Evolutionary conservation across 2,888 invertebrate genomes (phyloP).

Genomic region (Onthophagus sagittarius): DNA sequence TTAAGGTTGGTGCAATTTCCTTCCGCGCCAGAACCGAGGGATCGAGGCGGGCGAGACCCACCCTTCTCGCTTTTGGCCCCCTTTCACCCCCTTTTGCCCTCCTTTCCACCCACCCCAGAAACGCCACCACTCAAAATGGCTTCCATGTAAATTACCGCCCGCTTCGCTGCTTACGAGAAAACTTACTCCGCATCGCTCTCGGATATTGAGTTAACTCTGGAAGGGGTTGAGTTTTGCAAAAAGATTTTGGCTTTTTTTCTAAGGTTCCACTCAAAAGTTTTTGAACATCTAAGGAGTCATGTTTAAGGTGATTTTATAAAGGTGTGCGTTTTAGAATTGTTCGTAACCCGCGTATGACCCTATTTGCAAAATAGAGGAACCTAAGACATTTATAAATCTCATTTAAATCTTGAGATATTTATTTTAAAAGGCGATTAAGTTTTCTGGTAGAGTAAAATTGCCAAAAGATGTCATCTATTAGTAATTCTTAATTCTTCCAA

Average conservation of each 20-base stretch:
- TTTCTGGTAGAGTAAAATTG: too few species aligned
- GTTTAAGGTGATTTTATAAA: too few species aligned
- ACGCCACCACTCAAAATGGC: constrained; percentile 43
- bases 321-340: too few species aligned
- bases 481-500: too few species aligned
- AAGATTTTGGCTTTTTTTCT: neutral
- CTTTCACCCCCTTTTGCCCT: neutral
- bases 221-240: constrained; percentile 9
- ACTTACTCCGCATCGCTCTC: constrained; percentile 46
- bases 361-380: too few species aligned
- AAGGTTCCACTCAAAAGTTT: too few species aligned
- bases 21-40: constrained; percentile 26
- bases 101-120: constrained; percentile 16
- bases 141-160: constrained; percentile 48
- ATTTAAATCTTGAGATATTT: too few species aligned
- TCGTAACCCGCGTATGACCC: too few species aligned
- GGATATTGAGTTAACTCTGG: constrained; percentile 48
- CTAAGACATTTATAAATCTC: too few species aligned
- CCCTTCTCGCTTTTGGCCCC: neutral
- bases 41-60: neutral
- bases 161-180: constrained; percentile 36
- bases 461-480: too few species aligned
- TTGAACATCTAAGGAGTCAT: too few species aligned
- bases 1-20: constrained; percentile 49
- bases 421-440: too few species aligned